Conservation (phyloP, 2,888 invertebrate genomes). For the Latrodectus hesperus region DNA sequence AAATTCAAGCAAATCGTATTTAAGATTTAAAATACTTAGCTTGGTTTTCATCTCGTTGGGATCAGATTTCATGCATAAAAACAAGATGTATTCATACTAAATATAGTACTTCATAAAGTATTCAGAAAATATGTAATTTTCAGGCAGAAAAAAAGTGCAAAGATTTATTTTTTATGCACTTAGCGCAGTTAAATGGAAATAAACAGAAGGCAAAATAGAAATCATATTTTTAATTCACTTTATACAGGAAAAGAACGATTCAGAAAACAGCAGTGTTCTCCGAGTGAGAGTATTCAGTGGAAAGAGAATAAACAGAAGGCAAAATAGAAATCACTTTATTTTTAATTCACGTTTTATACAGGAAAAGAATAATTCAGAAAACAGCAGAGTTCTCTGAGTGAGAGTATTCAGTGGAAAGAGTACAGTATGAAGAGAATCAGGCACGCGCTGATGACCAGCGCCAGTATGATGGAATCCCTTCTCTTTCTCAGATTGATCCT, state of each 20-base stretch:
- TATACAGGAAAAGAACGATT: conserved; percentile 18
- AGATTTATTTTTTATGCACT: no score
- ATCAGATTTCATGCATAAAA: no score
- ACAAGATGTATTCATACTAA: no score
- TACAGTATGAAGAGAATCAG: conserved; percentile 84
- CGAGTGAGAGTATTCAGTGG: conserved; percentile 29
- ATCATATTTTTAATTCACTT: conserved; percentile 33
- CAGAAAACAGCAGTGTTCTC: conserved; percentile 23
- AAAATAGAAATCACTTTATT: conserved; percentile 51
- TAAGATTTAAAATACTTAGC: no score
- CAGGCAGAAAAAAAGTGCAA: no score
- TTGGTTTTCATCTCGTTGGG: no score
- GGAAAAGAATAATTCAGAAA: conserved; percentile 6
- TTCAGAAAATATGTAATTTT: no score
- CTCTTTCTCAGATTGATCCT: conserved; percentile 94
- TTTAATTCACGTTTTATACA: conserved; percentile 35
- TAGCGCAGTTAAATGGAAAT: not conserved
- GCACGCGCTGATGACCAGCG: conserved; percentile 89
- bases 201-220: conserved; percentile 33
- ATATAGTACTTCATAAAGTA: no score
- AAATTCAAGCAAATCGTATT: no score
- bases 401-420: conserved; percentile 72
- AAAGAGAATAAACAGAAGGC: conserved; percentile 72
- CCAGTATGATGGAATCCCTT: conserved; percentile 94
- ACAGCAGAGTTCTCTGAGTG: conserved; percentile 13